Percentiles rank a stretch among this genome's conserved stretches.
phyloP scores from a whole-genome alignment of 2,113 vertebrate species.

The Osmerus mordax region DNA sequence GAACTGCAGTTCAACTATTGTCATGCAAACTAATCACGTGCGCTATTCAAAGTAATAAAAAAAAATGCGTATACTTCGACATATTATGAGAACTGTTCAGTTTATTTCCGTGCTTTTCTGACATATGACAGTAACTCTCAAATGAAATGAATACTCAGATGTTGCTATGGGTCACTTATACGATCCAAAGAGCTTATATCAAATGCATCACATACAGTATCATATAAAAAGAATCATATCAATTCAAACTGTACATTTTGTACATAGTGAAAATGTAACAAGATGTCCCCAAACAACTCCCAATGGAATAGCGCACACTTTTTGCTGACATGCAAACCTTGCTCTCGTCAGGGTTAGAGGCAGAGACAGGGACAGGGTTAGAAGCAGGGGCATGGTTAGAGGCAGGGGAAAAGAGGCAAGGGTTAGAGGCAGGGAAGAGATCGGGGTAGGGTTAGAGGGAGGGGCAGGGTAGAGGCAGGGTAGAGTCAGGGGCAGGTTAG shows the following conservation, averaged over 20 bases:
- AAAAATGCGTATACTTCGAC: neutral
- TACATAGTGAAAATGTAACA: conserved; percentile 23
- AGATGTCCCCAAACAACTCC: neutral
- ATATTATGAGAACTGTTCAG: conserved; percentile 31
- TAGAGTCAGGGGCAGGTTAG: no score
- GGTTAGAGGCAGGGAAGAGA: no score
- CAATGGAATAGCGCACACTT: neutral
- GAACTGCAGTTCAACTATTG: neutral
- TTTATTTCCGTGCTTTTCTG: conserved; percentile 34
- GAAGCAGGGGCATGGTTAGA: no score
- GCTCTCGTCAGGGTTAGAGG: no score
- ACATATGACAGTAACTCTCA: conserved; percentile 15
- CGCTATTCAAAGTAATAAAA: neutral
- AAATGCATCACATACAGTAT: neutral
- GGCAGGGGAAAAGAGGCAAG: no score
- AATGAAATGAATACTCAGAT: conserved; percentile 11
- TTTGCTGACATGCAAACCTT: neutral
- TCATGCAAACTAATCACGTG: neutral
- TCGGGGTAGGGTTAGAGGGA: no score
- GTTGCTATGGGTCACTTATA: neutral
- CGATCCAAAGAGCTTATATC: neutral
- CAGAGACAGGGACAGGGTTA: no score
- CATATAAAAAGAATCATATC: conserved; percentile 2
- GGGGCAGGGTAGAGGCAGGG: no score
- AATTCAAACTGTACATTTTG: conserved; percentile 12